Conservation (phyloP, 2,888 invertebrate genomes). For the Priocnemis perturbator region DNA sequence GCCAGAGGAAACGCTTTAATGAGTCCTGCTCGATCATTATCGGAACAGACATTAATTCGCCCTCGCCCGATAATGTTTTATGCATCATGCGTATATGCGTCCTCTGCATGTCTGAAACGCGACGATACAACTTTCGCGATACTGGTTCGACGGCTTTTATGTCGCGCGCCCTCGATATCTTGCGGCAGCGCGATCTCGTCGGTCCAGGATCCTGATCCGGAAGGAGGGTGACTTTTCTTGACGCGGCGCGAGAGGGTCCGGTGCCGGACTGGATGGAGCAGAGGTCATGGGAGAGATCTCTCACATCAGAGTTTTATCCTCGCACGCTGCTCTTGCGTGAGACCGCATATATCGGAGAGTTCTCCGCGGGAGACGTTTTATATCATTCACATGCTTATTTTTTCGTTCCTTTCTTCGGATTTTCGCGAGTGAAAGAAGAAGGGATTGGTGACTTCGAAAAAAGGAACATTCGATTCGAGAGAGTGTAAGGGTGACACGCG, state of each 20-base stretch:
- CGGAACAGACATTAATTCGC: conserved; percentile 13
- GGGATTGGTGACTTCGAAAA: too few relatives aligned
- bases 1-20: conserved; percentile 1
- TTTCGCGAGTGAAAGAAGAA: too few relatives aligned
- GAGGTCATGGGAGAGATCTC: conserved; percentile 52
- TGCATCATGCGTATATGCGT: background rate
- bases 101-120: too few relatives aligned
- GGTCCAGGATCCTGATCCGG: conserved; percentile 57
- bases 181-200: conserved; percentile 44
- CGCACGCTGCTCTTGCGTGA: too few relatives aligned
- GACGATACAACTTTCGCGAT: too few relatives aligned
- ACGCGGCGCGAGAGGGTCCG: conserved; percentile 31
- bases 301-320: conserved; percentile 13
- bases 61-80: conserved; percentile 7
- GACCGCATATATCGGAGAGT: too few relatives aligned
- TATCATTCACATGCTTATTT: too few relatives aligned
- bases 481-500: background rate
- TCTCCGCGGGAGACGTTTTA: too few relatives aligned
- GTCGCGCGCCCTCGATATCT: conserved; percentile 37
- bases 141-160: conserved; percentile 32
- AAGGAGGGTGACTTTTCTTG: conserved; percentile 51
- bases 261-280: conserved; percentile 36
- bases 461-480: too few relatives aligned
- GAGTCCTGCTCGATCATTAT: conserved; percentile 6
- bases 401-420: too few relatives aligned